Evolutionary conservation across 2,113 vertebrate genomes (phyloP).

Genomic region (Dicentrarchus labrax): DNA sequence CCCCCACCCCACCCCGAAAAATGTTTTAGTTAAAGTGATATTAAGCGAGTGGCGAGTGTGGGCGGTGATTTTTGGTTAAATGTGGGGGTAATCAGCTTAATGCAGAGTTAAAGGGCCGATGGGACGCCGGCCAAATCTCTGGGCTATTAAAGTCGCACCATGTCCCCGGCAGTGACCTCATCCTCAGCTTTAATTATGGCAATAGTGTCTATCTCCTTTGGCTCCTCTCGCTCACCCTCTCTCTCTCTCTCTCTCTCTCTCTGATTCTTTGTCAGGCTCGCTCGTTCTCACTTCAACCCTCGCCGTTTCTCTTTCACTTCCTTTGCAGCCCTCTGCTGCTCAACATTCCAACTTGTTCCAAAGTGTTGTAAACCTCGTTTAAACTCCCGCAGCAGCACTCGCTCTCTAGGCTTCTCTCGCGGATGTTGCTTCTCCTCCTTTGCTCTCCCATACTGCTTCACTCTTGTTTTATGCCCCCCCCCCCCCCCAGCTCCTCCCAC

Average conservation of each 20-base stretch:
- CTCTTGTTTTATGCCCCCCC: conserved; percentile 4
- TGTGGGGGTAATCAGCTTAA: conserved; percentile 87
- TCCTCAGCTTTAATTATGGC: conserved; percentile 82
- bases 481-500: no score
- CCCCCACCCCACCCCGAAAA: conserved; percentile 46
- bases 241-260: conserved; percentile 20
- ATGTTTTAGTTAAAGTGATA: conserved; percentile 78
- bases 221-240: conserved; percentile 31
- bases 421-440: conserved; percentile 36
- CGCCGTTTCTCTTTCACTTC: background rate
- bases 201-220: conserved; percentile 71
- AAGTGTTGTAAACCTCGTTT: conserved; percentile 23
- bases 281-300: conserved; percentile 37
- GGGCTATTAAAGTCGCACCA: conserved; percentile 79
- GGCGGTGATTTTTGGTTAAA: conserved; percentile 81
- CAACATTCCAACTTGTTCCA: conserved; percentile 3
- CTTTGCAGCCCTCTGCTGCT: conserved; percentile 33
- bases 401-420: background rate
- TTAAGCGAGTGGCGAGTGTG: conserved; percentile 66
- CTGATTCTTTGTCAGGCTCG: conserved; percentile 27
- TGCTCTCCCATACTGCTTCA: background rate
- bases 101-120: conserved; percentile 84
- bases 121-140: conserved; percentile 83
- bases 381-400: conserved; percentile 17
- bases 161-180: conserved; percentile 76